Base-by-base conservation (phyloP, 37 sponge, comb jelly and placozoan species). In the Cladorhizidae sp. region DNA sequence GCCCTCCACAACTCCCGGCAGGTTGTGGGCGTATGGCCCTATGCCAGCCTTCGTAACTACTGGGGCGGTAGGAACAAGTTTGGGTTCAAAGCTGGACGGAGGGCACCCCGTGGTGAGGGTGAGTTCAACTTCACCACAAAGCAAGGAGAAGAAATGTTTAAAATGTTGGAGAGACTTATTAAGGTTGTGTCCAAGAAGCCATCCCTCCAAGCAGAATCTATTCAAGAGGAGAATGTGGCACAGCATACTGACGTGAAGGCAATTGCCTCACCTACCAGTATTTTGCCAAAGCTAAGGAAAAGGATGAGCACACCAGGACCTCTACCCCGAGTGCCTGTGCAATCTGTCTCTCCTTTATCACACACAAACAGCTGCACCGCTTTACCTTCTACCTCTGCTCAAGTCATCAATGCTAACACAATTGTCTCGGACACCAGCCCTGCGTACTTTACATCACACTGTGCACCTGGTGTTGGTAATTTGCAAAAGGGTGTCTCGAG, bases 41-140 rank as follows among this genome's bases (percentile, higher is more conserved):
- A 82, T 20, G 75, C 41, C 40, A 67, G 61, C 31, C 73, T 92
- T 25, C 73, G 85, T 39, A 58, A 65, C 14, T 92, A 87, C 70
- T 88, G 77, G 55, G 71, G 67, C 23, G 89, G 74, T 0, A 49
- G 72, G 9, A 73, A 70, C 3, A n/a, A 75, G 57, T 88, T 92
- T 72, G 79, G 74, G 0, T 80, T 92, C 32, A 50, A 61, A 32
- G 72, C 89, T 21, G 93, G 93, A 17, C 57, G 88, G 37, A 59
- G 81, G 21, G 79, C 95, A 0, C 95, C 95, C 1, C 79, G 85
- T 35, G 95, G 95, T 3, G 83, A 79, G 29, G 95, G 95, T 0
- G 50, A 61, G 8, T 94, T 86, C 57, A 35, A 63, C 0, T 94
- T 94, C 45, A 22, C 56, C 40, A 82, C 89, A 21, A 35, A 18